Base-by-base conservation (phyloP, 1,140 invertebrate genomes). In the Campoletis sonorensis region DNA sequence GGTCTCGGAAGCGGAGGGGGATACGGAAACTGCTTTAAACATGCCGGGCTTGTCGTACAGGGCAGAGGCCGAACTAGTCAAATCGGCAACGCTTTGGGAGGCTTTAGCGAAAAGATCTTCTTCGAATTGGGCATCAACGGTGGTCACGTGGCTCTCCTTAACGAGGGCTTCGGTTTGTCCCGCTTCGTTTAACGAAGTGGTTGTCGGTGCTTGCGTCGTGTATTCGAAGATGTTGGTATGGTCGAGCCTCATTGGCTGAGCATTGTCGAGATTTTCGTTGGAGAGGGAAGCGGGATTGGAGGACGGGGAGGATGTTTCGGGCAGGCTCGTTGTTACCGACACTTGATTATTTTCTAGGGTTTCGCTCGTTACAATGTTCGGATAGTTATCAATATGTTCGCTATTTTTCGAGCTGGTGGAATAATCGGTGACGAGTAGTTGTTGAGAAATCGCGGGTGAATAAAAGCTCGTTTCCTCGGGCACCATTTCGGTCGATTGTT, bases 51-150 rank as follows among this genome's bases (percentile, higher is more conserved):
- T 89, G 45, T 92, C 88, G 68, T 92, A 92, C 45, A 92, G 86
- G 0, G 92, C 92, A 3, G 90, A 92, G 8, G 93, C 92, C 23
- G 93, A 93, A 79, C 91, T 93, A 11, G 93, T 93, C 18, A 93
- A 83, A 71, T 93, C 92, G n/a, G 92, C 92, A 0, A 93, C 91
- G 73, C 91, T 92, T 82, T 92, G 91, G 0, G 92, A 91, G 21
- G 89, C 92, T 40, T 90, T 90, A 11, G 87, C 91, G 58, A 91
- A 90, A 4, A 92, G 83, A 70, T 90, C 90, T 27, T 90, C 91
- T 15, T 91, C 90, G 8, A 86, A 82, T 70, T 85, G 82, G 10
- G 79, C 75, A 45, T 86, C 81, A 33, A 85, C 70, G n/a, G 37
- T 37, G 10, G 80, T 67, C 7, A 82, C 81, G 0, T 79, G 72